Base-by-base conservation (phyloP, 2,888 invertebrate species). In the Habrosyne pyritoides region DNA sequence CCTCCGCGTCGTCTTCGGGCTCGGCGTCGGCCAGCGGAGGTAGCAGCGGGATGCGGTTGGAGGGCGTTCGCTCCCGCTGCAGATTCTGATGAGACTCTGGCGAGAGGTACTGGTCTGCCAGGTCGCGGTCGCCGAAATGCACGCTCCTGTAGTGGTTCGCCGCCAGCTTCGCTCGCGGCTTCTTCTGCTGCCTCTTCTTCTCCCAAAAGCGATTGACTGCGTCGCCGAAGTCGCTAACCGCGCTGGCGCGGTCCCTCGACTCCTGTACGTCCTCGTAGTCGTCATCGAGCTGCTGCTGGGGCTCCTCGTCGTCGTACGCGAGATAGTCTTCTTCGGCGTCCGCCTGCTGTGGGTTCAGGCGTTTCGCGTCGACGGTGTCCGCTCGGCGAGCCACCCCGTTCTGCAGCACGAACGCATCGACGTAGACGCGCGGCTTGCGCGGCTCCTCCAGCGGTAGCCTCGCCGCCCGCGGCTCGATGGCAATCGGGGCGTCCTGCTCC, bases 201-300 rank as follows among this genome's bases (percentile, higher is more conserved):
- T 84, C 79, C 93, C 93, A 93, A 60, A 92, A 93, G n/a, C 79
- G 80, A 49, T 86, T 86, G 14, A 93, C 87, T 7, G 90, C 93
- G 8, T 75, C 73, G 7, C 88, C 86, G 56, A 92, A 85, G 52
- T 91, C 81, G 8, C 77, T 77, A 14, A 89, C 84, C 3, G 89
- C 84, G 36, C 83, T 77, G 2, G 79, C 71, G 4, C 86, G 77
- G 62, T 83, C 88, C 1, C 86, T 79, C 0, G 88, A 85, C 64
- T 92, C 91, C 64, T 89, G 88, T 22, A 69, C 85, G 55, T 90
- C 90, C 53, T 90, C 90, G 66, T 91, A 90, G 62, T 92, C 89
- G 56, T 91, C 89, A 18, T 86, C 80, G 21, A 50, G 49, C 18
- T 75, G 79, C 10, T 69, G 59, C 28, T 69, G 76, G 12, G 69